Evolutionary conservation across 2,888 invertebrate species (phyloP), one percentile per base, ranked within the genome.

Genomic region (Lithophane leautieri): DNA sequence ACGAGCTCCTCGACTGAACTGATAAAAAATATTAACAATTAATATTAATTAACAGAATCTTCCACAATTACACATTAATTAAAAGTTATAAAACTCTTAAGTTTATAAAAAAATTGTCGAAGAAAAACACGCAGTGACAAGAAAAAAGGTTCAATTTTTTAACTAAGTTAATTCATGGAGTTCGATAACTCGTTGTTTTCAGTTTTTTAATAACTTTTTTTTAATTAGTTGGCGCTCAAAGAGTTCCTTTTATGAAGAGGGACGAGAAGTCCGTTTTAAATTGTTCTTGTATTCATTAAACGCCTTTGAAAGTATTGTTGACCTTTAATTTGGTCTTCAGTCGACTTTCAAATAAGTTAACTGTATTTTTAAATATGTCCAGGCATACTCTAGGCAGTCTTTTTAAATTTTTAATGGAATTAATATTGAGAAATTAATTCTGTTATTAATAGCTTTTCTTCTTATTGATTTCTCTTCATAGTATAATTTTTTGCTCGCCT

Each of bases 91-190:
- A 78, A 86, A 85, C 73, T 70, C 76, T 42, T 56, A 22, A 22
- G 9, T 22, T 50, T 60, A 25, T 63, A 82, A 67, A 52, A 81
- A 81, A 82, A 67, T 34, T 76, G 47, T 50, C 81, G 75, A 89
- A 89, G 85, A 89, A 91, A 90, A 90, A 92, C 86, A 67, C 89
- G 72, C 82, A 83, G 82, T 87, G 89, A 89, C 88, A 89, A 81
- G 76, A 79, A 86, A 86, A 88, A 89, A 88, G 85, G 82, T 89
- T 89, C 80, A 85, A 90, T 88, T 92, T 91, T 89, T 81, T 86
- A 89, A 89, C 86, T 77, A 90, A 93, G 94, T 94, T 94, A 94
- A 94, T 94, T 94, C 92, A 92, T 93, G 82, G 90, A 90, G 89
- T 91, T 91, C 87, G 91, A 89, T 73, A 83, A 87, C 83, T 83